A percentile compares a stretch with the other conserved stretches of the same genome.
Conservation (phyloP, 2,888 invertebrate species). For the Rotaria macrura region DNA sequence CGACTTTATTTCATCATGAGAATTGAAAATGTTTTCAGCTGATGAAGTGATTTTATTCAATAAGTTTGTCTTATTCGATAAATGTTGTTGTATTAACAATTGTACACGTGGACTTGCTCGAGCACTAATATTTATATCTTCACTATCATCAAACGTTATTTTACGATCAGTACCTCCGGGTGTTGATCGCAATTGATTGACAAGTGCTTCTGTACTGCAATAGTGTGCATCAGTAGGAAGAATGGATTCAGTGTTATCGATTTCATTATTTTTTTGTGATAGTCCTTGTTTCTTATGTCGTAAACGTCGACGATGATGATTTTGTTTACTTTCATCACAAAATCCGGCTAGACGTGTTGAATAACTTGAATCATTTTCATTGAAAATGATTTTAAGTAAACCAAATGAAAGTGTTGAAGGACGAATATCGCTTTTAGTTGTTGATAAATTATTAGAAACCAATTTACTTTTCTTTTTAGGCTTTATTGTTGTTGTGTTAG, state of each 20-base stretch:
- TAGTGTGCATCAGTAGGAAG: not conserved
- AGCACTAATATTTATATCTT: not conserved
- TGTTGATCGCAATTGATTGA: not conserved
- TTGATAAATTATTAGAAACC: not conserved
- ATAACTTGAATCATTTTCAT: not conserved
- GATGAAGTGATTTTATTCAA: not conserved
- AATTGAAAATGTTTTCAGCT: not conserved
- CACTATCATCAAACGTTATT: not conserved
- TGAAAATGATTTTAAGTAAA: slow-evolving; percentile 9
- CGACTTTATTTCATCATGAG: not conserved
- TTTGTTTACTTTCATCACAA: not conserved
- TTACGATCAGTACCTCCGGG: not conserved
- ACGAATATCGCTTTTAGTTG: not conserved
- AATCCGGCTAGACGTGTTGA: not conserved
- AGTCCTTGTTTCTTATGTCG: not conserved
- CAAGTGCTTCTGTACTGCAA: not conserved
- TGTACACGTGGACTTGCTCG: not conserved
- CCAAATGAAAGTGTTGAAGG: not conserved
- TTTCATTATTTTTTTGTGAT: not conserved
- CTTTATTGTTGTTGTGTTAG: not conserved
- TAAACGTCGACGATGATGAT: not conserved
- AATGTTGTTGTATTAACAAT: not conserved
- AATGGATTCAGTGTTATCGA: not conserved
- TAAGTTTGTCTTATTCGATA: not conserved
- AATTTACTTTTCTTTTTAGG: not conserved